These are phyloP conservation scores for Pelobates fuscus DNA, from an alignment of 2,113 vertebrate species.

Conservation along the genomic window DNA sequence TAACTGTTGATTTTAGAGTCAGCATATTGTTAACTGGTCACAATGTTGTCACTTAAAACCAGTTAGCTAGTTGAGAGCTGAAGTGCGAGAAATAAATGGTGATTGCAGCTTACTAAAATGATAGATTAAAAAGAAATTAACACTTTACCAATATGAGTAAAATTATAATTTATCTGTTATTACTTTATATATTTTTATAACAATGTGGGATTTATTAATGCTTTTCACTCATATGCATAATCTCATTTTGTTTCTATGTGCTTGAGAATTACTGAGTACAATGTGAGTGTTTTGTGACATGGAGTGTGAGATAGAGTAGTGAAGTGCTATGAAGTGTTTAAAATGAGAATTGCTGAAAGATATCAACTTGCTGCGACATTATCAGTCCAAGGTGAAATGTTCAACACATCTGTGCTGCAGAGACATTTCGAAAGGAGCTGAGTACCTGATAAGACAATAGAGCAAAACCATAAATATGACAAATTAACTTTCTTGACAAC, in stretches of 20 bases:
- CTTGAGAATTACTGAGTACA: neutral
- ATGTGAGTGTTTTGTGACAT: constrained; percentile 6
- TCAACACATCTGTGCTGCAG: neutral
- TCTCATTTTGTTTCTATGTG: neutral
- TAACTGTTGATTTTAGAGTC: neutral
- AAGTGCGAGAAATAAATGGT: too few relatives aligned
- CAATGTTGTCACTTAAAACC: too few relatives aligned
- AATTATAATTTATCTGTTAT: too few relatives aligned
- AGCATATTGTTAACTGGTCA: too few relatives aligned
- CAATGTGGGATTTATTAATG: too few relatives aligned
- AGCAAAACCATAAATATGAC: constrained; percentile 12
- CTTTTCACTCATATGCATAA: too few relatives aligned
- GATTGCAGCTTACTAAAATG: too few relatives aligned
- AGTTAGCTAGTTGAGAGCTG: too few relatives aligned
- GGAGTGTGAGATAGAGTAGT: neutral
- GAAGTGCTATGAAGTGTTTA: constrained; percentile 40
- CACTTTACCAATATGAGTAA: too few relatives aligned
- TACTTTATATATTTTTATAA: too few relatives aligned
- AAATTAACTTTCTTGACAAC: constrained; percentile 12
- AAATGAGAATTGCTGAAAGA: constrained; percentile 33
- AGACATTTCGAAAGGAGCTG: constrained; percentile 9
- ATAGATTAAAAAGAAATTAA: too few relatives aligned
- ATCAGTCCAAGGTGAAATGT: neutral
- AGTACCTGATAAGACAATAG: constrained; percentile 12
- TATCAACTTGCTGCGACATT: constrained; percentile 23